Percentiles rank a stretch among this genome's conserved stretches.
phyloP scores from a whole-genome alignment of 2,113 vertebrate species.

The Acanthochromis polyacanthus region DNA sequence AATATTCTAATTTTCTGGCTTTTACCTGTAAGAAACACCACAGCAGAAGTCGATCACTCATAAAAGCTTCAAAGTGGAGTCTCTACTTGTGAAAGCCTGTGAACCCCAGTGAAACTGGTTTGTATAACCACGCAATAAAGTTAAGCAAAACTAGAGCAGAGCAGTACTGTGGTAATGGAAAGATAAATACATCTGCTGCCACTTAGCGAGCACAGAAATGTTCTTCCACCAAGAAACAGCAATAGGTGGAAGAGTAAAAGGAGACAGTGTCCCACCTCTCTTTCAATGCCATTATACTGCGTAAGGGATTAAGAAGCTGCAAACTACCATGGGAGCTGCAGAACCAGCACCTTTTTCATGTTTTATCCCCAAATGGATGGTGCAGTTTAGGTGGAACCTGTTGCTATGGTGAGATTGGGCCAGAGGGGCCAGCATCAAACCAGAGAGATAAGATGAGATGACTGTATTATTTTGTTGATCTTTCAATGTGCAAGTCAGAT shows the following conservation, averaged over 20 bases:
- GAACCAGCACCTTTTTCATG: background rate
- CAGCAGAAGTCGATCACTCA: slow-evolving; percentile 10
- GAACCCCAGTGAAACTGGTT: background rate
- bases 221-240: background rate
- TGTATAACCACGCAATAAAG: background rate
- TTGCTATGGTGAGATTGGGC: background rate
- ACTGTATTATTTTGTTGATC: slow-evolving; percentile 4
- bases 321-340: background rate
- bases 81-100: background rate
- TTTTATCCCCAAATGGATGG: background rate
- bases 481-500: background rate
- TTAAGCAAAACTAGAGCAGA: background rate
- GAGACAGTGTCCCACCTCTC: no score
- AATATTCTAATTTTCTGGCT: no score
- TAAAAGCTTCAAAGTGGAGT: background rate
- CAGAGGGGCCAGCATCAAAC: background rate
- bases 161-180: background rate
- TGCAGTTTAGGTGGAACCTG: background rate
- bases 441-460: no score
- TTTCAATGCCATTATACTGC: background rate
- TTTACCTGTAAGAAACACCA: background rate
- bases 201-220: background rate
- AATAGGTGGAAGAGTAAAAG: no score
- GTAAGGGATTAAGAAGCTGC: background rate
- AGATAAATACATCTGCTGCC: slow-evolving; percentile 2